Evolutionary conservation across 92 coral and sea anemone species (phyloP), one percentile per base, ranked within the genome.

Genomic region (Parazoanthus swiftii): DNA sequence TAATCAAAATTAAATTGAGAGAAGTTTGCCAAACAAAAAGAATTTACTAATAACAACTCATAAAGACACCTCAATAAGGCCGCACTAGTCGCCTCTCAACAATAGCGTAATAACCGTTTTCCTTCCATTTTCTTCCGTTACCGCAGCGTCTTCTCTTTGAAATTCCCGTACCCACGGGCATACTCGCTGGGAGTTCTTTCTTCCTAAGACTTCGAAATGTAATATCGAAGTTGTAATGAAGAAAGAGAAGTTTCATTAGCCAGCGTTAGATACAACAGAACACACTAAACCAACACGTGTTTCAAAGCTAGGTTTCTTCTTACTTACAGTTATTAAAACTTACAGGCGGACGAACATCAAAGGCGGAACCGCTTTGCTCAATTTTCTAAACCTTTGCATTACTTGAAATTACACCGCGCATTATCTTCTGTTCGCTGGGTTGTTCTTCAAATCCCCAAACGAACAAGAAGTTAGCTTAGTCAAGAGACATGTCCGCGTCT

Each of bases 91-190:
- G 58, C 79, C 48, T 84, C 78, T 51, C 79, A 70, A 72, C 87
- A 84, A 50, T 44, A 21, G 87, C 5, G 18, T 74, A 29, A 84
- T 70, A 84, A 84, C 87, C 23, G 44, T 84, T 84, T 83, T 84
- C 67, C 67, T 23, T 48, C 35, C 26, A 13, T 14, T 18, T 25
- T 71, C 77, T 84, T 68, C 87, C 87, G 79, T 6, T 71, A 59
- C 87, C 87, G 87, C 87, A 68, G 87, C n/a, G 77, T 46, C 29
- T 46, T 71, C 43, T 46, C 87, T 84, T 84, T 84, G 87, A 84
- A 46, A 84, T 71, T 8, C 44, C 87, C 87, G 87, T 75, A 84
- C 78, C 87, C 87, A 84, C 79, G 79, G 87, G 87, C 87, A 48
- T 18, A 14, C 59, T 0, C 87, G 18, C 8, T 46, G 6, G 43